Percentiles rank a stretch among this genome's conserved stretches.
These are phyloP conservation scores for Zaprionus obscuricornis DNA, from an alignment of 2,888 invertebrate genomes.

Conservation along the genomic window DNA sequence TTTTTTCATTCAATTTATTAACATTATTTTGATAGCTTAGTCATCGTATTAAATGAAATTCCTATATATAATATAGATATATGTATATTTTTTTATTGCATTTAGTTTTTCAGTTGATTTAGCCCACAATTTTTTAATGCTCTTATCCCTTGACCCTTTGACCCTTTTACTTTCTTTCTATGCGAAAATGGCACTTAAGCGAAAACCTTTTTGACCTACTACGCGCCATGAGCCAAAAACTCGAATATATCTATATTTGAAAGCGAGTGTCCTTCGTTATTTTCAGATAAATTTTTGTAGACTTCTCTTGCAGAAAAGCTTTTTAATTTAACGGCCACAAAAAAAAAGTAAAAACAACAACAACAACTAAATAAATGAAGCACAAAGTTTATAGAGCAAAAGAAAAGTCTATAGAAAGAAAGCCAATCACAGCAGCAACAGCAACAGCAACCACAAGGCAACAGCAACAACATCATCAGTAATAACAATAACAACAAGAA, in stretches of 20 bases:
- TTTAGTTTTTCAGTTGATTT: too few relatives aligned
- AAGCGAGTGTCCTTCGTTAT: constrained; percentile 17
- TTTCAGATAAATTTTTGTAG: constrained; percentile 20
- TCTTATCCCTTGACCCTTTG: too few relatives aligned
- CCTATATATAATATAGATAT: too few relatives aligned
- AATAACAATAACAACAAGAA: constrained; percentile 3
- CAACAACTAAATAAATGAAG: constrained; percentile 5
- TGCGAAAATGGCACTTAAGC: too few relatives aligned
- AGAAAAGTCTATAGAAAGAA: constrained; percentile 5
- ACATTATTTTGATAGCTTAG: too few relatives aligned
- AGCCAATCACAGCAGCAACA: neutral
- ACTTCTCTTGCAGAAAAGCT: constrained; percentile 29
- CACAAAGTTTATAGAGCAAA: constrained; percentile 21
- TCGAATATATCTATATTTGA: too few relatives aligned
- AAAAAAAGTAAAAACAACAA: constrained; percentile 1
- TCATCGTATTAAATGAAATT: too few relatives aligned
- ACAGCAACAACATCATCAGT: constrained; percentile 1
- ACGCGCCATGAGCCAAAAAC: too few relatives aligned
- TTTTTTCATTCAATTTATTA: too few relatives aligned
- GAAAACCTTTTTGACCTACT: constrained; percentile 21
- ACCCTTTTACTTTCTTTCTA: neutral
- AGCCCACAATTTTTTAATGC: too few relatives aligned
- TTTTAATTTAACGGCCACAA: constrained; percentile 38
- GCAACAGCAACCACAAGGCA: neutral
- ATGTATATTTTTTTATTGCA: too few relatives aligned